Base-by-base conservation (phyloP, 2,113 vertebrate genomes). In the Mesocricetus auratus region DNA sequence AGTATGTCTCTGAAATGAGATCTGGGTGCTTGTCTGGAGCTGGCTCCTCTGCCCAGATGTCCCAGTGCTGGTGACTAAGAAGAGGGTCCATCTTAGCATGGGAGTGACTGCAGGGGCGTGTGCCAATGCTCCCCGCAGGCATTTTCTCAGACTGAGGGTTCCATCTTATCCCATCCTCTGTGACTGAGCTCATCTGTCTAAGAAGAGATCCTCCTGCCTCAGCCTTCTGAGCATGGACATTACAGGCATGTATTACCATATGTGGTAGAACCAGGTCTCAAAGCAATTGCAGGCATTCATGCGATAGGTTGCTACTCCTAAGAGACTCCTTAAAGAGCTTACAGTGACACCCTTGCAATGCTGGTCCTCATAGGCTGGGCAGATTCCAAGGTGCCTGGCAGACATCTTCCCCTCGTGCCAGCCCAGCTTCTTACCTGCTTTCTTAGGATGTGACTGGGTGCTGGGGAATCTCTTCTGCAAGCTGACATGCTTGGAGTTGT, bases 301-400 rank as follows among this genome's bases (percentile, higher is more conserved):
- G 26, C 21, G 6, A 1, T 0, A 0, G 53, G 64, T 24, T 13
- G 22, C 78, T 7, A 0, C 31, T 39, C n/a, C 24, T 2, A 6
- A 0, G 16, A 71, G 36, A 33, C 45, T 39, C 31, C 19, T 0
- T 45, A 9, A 22, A 26, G 53, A 58, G 36, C 60, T 87, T 75
- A n/a, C 42, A 50, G 22, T 22, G 56, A 78, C 33, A 21, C 47
- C 68, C 39, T 42, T 7, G 24, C 1, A 29, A 4, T 2, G 10
- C 42, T 68, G 0, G 0, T 31, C 1, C 42, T 89, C 87, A 69
- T 13, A n/a, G n/a, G 10, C 10, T 7, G 39, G 12, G 83, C 2
- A 19, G 68, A 42, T n/a, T 53, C 29, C 24, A 33, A 21, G 19
- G 64, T 62, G 16, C 13, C 69, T 17, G 24, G 29, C 17, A 86